Evolutionary conservation across 92 coral and sea anemone genomes (phyloP).

Genomic region (Desmophyllum pertusum): DNA sequence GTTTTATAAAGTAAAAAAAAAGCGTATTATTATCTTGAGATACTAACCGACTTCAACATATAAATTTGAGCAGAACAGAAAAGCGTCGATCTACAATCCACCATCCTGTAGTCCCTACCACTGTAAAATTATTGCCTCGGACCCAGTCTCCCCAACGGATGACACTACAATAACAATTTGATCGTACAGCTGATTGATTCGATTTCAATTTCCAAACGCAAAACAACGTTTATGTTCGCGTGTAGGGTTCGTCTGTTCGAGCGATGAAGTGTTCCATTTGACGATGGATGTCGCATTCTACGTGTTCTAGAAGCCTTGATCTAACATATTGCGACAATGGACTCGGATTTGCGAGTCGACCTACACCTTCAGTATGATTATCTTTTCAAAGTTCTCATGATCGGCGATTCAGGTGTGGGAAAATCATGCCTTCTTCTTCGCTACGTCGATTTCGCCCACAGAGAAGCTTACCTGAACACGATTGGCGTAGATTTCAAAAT

Average conservation of each 20-base stretch:
- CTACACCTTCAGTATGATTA: conserved; percentile 82
- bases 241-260: conserved; percentile 10
- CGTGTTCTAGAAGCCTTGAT: background rate
- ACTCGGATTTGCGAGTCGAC: conserved; percentile 29
- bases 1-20: no score
- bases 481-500: conserved; percentile 98
- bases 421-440: conserved; percentile 94
- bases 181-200: conserved; percentile 38
- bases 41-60: background rate
- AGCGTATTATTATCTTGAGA: background rate
- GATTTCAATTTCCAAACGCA: conserved; percentile 24
- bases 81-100: background rate
- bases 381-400: conserved; percentile 89
- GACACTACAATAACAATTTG: background rate
- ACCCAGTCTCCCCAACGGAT: conserved; percentile 26
- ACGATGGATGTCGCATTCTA: background rate
- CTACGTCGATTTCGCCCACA: conserved; percentile 84
- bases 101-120: background rate
- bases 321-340: conserved; percentile 15
- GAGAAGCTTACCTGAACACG: conserved; percentile 80
- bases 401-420: conserved; percentile 97
- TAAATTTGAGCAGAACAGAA: background rate
- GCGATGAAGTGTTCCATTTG: background rate
- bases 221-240: conserved; percentile 22
- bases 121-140: background rate